A percentile compares a stretch with the other conserved stretches of the same genome.
phyloP scores from a whole-genome alignment of 1,140 invertebrate species.

The Coelopa frigida region DNA sequence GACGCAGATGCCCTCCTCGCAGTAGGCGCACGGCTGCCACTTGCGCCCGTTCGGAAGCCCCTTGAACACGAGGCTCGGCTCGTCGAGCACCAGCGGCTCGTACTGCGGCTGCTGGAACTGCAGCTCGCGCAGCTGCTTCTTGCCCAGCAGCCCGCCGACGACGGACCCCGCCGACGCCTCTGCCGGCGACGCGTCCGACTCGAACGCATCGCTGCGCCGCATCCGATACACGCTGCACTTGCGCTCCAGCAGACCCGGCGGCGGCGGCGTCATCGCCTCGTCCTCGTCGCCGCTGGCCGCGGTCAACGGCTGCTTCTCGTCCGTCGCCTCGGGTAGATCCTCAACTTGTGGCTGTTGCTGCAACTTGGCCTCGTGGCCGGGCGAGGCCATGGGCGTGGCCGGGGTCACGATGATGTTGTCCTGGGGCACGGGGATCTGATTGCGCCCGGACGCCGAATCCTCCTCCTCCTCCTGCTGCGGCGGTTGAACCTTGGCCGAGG shows the following conservation, averaged over 20 bases:
- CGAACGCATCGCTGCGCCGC: conserved; percentile 35
- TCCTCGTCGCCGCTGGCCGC: conserved; percentile 15
- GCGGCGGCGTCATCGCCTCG: conserved; percentile 26
- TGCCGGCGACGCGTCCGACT: conserved; percentile 17
- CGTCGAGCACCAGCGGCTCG: conserved; percentile 35
- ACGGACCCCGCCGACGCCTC: conserved; percentile 13
- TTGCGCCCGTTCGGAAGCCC: conserved; percentile 33
- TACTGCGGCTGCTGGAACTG: conserved; percentile 41
- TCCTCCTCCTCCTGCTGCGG: conserved; percentile 23
- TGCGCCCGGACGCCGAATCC: conserved; percentile 19
- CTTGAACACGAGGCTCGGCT: conserved; percentile 37
- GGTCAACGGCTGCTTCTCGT: conserved; percentile 29
- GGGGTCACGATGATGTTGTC: conserved; percentile 44
- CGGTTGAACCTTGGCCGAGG: conserved; percentile 33
- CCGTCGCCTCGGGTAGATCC: conserved; percentile 19
- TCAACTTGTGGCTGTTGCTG: conserved; percentile 22
- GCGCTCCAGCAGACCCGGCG: conserved; percentile 33
- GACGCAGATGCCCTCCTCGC: conserved; percentile 42
- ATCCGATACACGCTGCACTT: conserved; percentile 44
- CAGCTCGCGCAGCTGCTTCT: conserved; percentile 35
- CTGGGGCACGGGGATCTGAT: conserved; percentile 22
- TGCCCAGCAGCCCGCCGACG: too few relatives aligned
- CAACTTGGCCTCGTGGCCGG: conserved; percentile 32
- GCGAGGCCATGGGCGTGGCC: conserved; percentile 44
- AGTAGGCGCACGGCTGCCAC: conserved; percentile 38